Evolutionary conservation across 1,140 invertebrate genomes (phyloP), one percentile per base, ranked within the genome.

Genomic region (Atta cephalotes): DNA sequence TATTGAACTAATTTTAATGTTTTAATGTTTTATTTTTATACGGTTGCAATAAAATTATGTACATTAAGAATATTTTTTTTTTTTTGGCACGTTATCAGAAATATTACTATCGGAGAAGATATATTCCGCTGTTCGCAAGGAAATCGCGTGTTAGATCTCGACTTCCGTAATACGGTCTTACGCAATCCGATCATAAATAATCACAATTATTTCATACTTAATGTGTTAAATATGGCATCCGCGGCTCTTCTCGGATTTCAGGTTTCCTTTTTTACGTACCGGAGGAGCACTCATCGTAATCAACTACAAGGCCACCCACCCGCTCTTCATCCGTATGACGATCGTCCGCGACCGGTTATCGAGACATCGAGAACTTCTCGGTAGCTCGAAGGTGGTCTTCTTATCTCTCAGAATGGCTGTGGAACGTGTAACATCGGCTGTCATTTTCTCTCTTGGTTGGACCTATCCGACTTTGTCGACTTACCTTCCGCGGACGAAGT

Each of bases 381-480:
- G 85, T 87, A 87, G 71, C 82, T 86, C 49, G 76, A 87, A 79
- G 87, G 85, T 88, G 85, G 85, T 82, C 87, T 31, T 14, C 70
- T 87, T 88, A 88, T 88, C 87, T 87, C 31, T 31, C 85, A 21
- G 53, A 87, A 70, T 68, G 60, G 16, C 53, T 53, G 49, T 51
- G 70, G 49, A 49, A 74, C 77, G 68, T 77, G 85, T 65, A 85
- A 71, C 81, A 18, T 70, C 81, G 53, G 39, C 63, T 76, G 80
- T 85, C 70, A 70, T 60, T 85, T 74, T 77, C 80, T 25, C 56
- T 63, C 56, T 71, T 18, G 58, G 4, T 31, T 39, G 60, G 78
- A 21, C 18, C 63, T 16, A 14, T 5, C 18, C 66, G 49, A 74
- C 51, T 82, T 51, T 87, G 70, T 66, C 79, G 79, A 35, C 49